Evolutionary conservation across 2,797 vertebrate genomes (phyloP), one percentile per base, ranked within the genome.

Genomic region (Apodemus agrarius): DNA sequence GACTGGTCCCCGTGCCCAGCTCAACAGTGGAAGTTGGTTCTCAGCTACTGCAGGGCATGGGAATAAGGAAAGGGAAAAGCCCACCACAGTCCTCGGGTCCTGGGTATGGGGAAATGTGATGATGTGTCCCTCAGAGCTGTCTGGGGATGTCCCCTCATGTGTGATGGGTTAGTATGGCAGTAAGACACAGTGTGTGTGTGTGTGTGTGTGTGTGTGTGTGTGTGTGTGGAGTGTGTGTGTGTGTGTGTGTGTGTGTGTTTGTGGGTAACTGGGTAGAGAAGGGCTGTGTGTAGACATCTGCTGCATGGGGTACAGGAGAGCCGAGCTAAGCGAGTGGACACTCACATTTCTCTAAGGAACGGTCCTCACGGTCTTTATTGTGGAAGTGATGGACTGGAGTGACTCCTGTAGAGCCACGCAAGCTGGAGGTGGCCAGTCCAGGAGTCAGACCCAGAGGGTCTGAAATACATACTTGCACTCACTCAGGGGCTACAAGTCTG

Each of bases 41-140:
- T 57, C 49, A 80, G 79, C 29, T 78, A 14, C 22, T 13, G 12
- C 21, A 74, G 43, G 22, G 0, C 0, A 1, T 34, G 7, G 19
- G 10, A 0, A 1, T 59, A 72, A 24, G 24, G 61, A 5, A 4
- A 2, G n/a, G 31, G 26, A 29, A 9, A 22, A 22, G 26, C 52
- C 63, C 34, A 0, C 61, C 22, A 10, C 65, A 52, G 29, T 83
- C 26, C 81, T 11, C 22, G 65, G 34, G 54, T 74, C 21, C 69
- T 12, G 6, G 43, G 12, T 34, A 46, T 63, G 57, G 34, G 54
- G 13, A 61, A 40, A 40, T 40, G n/a, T 43, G 49, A 40, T 24
- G 46, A 22, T 43, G 29, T 1, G 21, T 46, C 24, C 61, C 80
- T 93, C 3, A 6, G 69, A 63, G 74, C 54, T 91, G 16, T 82